Evolutionary conservation across 2,888 invertebrate species (phyloP).

Genomic region (Mythimna lalbum): DNA sequence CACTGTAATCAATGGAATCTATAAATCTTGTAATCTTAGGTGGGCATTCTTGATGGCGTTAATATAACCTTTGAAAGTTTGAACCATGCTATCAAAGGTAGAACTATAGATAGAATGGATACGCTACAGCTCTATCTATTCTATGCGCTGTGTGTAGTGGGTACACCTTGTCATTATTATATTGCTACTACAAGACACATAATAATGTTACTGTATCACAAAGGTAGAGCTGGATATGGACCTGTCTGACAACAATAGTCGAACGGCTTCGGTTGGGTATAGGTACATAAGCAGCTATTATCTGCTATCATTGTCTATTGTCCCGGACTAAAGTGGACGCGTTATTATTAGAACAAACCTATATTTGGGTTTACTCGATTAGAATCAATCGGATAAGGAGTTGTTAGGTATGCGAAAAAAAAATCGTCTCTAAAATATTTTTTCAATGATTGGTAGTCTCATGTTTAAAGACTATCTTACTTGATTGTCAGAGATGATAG

Average conservation of each 20-base stretch:
- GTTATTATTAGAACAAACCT: constrained; percentile 31
- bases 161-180: constrained; percentile 4
- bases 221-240: constrained; percentile 10
- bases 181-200: background rate
- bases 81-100: background rate
- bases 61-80: background rate
- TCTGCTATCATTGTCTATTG: constrained; percentile 30
- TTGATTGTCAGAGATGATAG: too few species aligned
- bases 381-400: background rate
- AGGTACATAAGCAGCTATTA: constrained; percentile 20
- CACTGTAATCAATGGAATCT: too few species aligned
- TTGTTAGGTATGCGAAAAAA: background rate
- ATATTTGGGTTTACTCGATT: constrained; percentile 10
- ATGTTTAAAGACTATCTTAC: too few species aligned
- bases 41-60: too few species aligned
- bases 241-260: constrained; percentile 36
- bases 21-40: too few species aligned
- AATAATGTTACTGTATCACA: constrained; percentile 7
- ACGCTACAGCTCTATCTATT: too few species aligned
- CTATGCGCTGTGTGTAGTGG: too few species aligned
- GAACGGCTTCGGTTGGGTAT: constrained; percentile 20
- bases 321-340: constrained; percentile 1
- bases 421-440: background rate
- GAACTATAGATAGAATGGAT: background rate
- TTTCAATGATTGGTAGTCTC: too few species aligned